phyloP scores from a whole-genome alignment of 2,797 vertebrate species.

The Rhinophrynus dorsalis region DNA sequence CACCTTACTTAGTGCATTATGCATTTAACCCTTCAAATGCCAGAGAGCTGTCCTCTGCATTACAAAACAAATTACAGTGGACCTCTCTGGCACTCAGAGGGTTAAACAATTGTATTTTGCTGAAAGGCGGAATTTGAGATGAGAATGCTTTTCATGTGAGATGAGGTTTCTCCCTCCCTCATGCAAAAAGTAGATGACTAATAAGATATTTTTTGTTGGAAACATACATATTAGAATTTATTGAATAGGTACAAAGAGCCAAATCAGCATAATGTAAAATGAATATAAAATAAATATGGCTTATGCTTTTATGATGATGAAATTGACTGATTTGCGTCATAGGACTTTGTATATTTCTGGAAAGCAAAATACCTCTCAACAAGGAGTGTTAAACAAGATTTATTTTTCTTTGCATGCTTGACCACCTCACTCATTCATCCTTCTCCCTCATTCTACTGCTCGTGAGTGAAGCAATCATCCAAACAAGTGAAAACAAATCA shows the following conservation, averaged over 20 bases:
- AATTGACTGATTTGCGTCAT: conserved; percentile 23
- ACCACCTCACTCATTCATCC: conserved; percentile 43
- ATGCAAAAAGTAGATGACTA: too few relatives aligned
- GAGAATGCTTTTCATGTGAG: too few relatives aligned
- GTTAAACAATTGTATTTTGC: too few relatives aligned
- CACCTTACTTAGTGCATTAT: too few relatives aligned
- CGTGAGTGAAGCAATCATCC: conserved; percentile 47
- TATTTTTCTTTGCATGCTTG: conserved; percentile 36
- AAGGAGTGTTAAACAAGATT: conserved; percentile 47
- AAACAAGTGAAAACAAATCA: conserved; percentile 49
- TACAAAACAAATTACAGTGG: too few relatives aligned
- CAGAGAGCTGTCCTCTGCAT: too few relatives aligned
- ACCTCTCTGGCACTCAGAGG: too few relatives aligned
- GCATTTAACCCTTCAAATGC: too few relatives aligned
- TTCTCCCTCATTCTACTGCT: conserved; percentile 43
- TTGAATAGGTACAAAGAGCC: background rate
- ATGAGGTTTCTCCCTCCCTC: too few relatives aligned
- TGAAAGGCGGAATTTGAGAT: too few relatives aligned
- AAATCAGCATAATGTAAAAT: background rate
- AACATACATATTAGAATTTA: background rate
- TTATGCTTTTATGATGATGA: conserved; percentile 13
- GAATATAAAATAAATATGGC: background rate
- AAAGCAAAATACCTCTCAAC: conserved; percentile 33
- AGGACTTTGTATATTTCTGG: conserved; percentile 28
- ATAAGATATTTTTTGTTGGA: too few relatives aligned